Conservation (phyloP, 1,140 invertebrate species). For the Plodia interpunctella region DNA sequence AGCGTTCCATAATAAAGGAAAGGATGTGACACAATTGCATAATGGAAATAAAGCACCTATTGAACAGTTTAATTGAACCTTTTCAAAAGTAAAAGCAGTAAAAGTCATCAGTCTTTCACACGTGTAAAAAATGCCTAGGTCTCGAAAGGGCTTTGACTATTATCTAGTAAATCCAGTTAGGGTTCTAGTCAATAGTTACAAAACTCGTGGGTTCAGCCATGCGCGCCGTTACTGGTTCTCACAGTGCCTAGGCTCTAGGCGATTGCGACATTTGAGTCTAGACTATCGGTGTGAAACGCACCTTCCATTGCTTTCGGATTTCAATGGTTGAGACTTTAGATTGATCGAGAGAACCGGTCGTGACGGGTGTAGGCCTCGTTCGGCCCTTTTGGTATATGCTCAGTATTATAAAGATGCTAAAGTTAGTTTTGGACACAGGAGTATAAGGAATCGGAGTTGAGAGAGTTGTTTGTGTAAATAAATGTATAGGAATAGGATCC, state of each 20-base stretch:
- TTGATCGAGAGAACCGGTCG: conserved; percentile 63
- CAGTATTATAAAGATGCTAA: neutral
- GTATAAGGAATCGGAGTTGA: no score
- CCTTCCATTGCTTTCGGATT: conserved; percentile 59
- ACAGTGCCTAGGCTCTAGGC: conserved; percentile 62
- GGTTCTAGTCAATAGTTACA: conserved; percentile 16
- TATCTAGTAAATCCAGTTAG: conserved; percentile 7
- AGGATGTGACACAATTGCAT: neutral
- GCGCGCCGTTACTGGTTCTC: conserved; percentile 62
- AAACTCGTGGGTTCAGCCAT: conserved; percentile 43
- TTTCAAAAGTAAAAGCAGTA: neutral
- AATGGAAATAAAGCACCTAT: conserved; percentile 2
- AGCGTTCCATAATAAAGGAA: neutral
- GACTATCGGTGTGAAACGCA: conserved; percentile 71
- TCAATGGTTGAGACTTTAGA: conserved; percentile 58
- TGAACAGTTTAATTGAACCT: neutral
- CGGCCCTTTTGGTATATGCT: neutral
- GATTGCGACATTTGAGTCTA: conserved; percentile 59
- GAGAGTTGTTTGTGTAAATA: no score
- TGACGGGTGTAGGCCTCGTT: conserved; percentile 21
- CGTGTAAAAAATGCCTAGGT: neutral
- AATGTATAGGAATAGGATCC: no score
- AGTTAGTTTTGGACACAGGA: no score
- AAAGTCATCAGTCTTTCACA: conserved; percentile 5
- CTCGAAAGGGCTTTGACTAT: conserved; percentile 3